Conservation (phyloP, 1,140 invertebrate genomes). For the Cydia amplana region DNA sequence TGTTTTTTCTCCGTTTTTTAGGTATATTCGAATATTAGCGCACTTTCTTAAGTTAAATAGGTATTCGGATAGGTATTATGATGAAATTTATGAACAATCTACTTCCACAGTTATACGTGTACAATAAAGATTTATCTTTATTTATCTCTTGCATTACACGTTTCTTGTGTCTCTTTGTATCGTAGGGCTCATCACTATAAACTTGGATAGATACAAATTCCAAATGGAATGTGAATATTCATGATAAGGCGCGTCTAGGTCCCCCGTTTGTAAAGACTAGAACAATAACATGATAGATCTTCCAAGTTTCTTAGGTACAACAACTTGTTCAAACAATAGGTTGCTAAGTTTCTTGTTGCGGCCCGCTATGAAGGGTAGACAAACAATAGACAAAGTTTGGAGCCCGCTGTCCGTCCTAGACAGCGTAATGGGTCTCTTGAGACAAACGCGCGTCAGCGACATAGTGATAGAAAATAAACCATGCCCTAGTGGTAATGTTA, state of each 20-base stretch:
- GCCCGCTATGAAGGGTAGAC: neutral
- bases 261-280: neutral
- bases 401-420: constrained; percentile 22
- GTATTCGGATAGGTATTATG: no score
- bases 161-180: neutral
- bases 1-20: no score
- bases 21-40: no score
- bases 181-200: neutral
- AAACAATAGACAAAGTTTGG: constrained; percentile 30
- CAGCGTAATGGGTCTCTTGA: constrained; percentile 21
- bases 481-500: neutral
- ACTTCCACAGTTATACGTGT: no score
- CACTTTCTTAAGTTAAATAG: no score
- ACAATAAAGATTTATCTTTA: no score
- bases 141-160: no score
- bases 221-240: neutral
- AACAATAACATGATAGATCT: neutral
- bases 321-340: neutral
- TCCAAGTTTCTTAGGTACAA: neutral
- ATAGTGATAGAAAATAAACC: constrained; percentile 6
- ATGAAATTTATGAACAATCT: no score
- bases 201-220: neutral
- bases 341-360: neutral
- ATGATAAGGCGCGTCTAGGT: neutral
- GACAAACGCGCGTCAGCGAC: neutral